phyloP scores from a whole-genome alignment of 92 coral and sea anemone species.

The Ricordea florida region DNA sequence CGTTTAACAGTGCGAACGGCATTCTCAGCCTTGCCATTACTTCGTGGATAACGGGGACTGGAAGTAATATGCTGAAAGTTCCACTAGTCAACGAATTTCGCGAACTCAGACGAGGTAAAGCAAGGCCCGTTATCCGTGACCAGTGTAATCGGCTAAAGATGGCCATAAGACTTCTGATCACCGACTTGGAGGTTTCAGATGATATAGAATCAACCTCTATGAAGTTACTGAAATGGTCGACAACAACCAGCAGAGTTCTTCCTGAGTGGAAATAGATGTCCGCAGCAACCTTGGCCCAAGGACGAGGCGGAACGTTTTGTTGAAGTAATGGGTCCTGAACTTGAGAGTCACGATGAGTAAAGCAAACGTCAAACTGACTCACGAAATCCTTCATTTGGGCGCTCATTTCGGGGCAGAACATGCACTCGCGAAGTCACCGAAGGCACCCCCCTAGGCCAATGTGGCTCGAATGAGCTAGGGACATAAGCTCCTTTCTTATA shows the following conservation, averaged over 20 bases:
- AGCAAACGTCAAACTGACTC: background rate
- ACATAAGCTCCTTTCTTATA: background rate
- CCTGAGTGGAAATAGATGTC: background rate
- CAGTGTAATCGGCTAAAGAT: background rate
- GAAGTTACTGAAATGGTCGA: background rate
- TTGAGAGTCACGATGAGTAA: background rate
- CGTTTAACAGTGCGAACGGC: no score
- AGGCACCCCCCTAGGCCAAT: background rate
- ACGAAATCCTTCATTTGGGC: background rate
- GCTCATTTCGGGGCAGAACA: background rate
- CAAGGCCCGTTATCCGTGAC: constrained; percentile 7
- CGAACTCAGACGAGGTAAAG: constrained; percentile 3
- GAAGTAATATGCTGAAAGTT: background rate
- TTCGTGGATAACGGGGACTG: background rate
- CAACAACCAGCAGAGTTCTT: background rate
- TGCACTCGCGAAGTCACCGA: background rate
- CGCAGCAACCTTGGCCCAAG: background rate
- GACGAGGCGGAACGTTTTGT: no score
- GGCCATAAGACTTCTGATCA: background rate
- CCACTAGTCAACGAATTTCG: background rate
- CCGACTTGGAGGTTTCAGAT: background rate
- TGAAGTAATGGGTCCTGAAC: no score
- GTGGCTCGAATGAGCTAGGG: background rate
- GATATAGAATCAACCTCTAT: background rate
- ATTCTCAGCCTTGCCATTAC: constrained; percentile 13